Base-by-base conservation (phyloP, 1,140 invertebrate genomes). In the Chlorops oryzae region DNA sequence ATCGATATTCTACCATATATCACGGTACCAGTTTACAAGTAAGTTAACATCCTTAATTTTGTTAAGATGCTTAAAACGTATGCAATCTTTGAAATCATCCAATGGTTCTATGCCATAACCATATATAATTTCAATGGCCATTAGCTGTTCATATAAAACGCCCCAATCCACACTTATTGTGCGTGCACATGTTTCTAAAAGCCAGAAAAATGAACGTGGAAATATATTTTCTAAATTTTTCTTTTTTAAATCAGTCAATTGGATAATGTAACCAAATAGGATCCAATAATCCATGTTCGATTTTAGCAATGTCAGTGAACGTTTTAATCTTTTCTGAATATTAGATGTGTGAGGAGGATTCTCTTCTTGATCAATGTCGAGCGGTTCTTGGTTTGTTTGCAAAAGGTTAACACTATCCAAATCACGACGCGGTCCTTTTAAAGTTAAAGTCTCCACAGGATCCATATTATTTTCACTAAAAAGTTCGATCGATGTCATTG, bases 141-240 rank as follows among this genome's bases (percentile, higher is more conserved):
- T 27, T 9, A 74, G 28, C 55, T 80, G 77, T 49, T 75, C 68
- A 24, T 80, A 80, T 0, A 80, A 54, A 28, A 73, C 59, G 27
- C 68, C 53, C 22, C 57, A 60, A 1, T 59, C 52, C 47, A 78
- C 73, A 54, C 77, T 74, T 12, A 75, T 52, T 17, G 72, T 59
- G 17, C 60, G 52, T 2, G 78, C 73, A 49, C 77, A 78, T 40
- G 75, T 75, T 21, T 74, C 73, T 5, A 80, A 52, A 3, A 80
- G 52, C 78, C 78, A 80, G 18, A 67, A 65, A 51, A 79, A 80
- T 58, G 59, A 76, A 13, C 55, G 32, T 2, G 78, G 75, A 12
- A 80, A 67, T 10, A 70, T 54, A 25, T 59, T 62, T 54, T 74
- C 59, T 0, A 78, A 60, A 24, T 72, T 28, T 24, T 70, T 54